Percentiles rank a stretch among this genome's conserved stretches.
phyloP scores from a whole-genome alignment of 2,797 vertebrate species.

The Chromis chromis region DNA sequence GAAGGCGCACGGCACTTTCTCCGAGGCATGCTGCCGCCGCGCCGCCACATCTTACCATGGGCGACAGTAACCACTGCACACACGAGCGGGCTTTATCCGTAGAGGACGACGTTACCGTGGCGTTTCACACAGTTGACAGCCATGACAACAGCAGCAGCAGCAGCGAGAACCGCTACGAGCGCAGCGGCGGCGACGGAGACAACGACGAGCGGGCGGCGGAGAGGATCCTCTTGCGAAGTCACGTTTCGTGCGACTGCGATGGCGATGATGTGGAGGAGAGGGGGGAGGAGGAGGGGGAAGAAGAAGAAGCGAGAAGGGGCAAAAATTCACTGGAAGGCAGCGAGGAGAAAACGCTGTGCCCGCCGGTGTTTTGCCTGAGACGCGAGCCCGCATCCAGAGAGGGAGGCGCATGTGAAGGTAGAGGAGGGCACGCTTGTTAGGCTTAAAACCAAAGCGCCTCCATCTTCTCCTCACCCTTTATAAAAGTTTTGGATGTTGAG shows the following conservation, averaged over 20 bases:
- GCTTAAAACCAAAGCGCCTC: neutral
- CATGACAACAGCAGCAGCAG: constrained; percentile 33
- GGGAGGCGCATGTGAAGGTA: constrained; percentile 70
- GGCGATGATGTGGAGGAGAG: constrained; percentile 29
- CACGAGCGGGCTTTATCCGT: constrained; percentile 61
- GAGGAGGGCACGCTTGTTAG: constrained; percentile 5
- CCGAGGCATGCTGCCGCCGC: constrained; percentile 79
- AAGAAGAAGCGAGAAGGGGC: constrained; percentile 18
- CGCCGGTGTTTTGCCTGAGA: constrained; percentile 60
- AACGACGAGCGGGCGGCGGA: constrained; percentile 51
- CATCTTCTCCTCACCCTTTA: too few relatives aligned
- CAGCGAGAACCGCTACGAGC: constrained; percentile 21
- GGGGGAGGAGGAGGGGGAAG: constrained; percentile 10
- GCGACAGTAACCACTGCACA: constrained; percentile 61
- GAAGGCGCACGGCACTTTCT: constrained; percentile 45
- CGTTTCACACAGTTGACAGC: constrained; percentile 73
- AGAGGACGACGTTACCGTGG: constrained; percentile 71
- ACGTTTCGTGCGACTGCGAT: constrained; percentile 8
- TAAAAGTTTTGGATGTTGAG: neutral
- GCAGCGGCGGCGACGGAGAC: constrained; percentile 11
- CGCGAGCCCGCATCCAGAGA: constrained; percentile 32
- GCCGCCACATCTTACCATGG: constrained; percentile 80
- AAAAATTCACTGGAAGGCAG: constrained; percentile 27
- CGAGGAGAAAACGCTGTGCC: constrained; percentile 45
- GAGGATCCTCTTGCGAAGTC: constrained; percentile 51